Conservation (phyloP, 2,797 vertebrate species). For the Dicrostonyx torquatus region DNA sequence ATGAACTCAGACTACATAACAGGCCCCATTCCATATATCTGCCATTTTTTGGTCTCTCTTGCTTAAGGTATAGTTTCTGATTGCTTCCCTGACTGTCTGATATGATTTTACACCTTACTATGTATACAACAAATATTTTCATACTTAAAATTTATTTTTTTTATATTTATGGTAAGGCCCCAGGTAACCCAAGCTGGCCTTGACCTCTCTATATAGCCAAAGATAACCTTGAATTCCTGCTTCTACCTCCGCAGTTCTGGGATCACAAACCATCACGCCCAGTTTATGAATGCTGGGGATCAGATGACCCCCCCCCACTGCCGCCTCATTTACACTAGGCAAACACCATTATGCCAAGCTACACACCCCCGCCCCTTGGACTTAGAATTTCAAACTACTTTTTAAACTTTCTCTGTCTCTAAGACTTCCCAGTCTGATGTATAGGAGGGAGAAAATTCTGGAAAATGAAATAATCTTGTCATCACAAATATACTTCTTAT, state of each 20-base stretch:
- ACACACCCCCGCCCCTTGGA: neutral
- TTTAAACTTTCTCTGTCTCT: constrained; percentile 15
- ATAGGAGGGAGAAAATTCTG: neutral
- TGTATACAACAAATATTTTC: constrained; percentile 6
- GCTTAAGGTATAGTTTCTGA: neutral
- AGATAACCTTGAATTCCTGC: neutral
- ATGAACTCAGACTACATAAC: neutral
- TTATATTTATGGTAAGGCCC: neutral
- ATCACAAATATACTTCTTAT: constrained; percentile 26
- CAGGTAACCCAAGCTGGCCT: neutral
- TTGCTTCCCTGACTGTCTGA: constrained; percentile 4
- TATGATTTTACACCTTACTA: constrained; percentile 27
- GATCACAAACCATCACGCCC: neutral
- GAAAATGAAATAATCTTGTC: constrained; percentile 12
- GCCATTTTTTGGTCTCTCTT: neutral
- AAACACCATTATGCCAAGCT: neutral
- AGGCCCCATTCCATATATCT: neutral
- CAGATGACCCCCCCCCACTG: neutral
- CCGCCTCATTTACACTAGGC: too few relatives aligned
- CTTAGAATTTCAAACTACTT: constrained; percentile 1
- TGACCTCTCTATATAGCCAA: neutral
- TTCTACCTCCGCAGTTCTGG: neutral
- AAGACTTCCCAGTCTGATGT: neutral
- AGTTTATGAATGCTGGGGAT: neutral
- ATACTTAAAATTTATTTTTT: neutral